Evolutionary conservation across 1,140 invertebrate species (phyloP), one percentile per base, ranked within the genome.

Genomic region (Heterodera carotae): DNA sequence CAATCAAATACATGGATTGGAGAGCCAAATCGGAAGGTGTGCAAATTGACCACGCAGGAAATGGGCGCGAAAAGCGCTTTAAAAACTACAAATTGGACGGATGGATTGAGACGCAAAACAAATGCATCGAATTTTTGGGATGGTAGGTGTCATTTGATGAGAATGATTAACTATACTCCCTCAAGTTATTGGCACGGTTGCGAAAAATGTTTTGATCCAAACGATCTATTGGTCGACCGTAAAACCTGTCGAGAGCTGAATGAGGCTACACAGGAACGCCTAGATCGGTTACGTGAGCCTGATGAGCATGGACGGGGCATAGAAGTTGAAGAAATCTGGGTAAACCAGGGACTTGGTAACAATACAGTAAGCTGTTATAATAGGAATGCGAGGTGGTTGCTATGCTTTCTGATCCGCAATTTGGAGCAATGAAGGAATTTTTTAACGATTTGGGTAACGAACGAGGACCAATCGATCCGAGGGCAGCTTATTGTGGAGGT

Each of bases 1-100:
- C 69, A 71, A 53, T 71, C 12, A 71, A 71, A 71, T 71, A 53
- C 10, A 8, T 71, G 39, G 53, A 71, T 12, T 71, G 69, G 69
- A n/a, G 53, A 22, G 39, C 69, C 29, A 59, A 71, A n/a, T 4
- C 22, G 33, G 39, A 71, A 1, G 27, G 36, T 25, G 10, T 62
- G 12, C 4, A 10, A 53, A 59, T 71, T 25, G 10, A 29, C 8
- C 39, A 43, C 25, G 69, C 69, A 15, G 39, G 53, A 12, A 71
- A 71, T 25, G 69, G 53, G n/a, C 33, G 68, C 8, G 68, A 69
- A 69, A 69, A 27, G 27, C 33, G 33, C n/a, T 10, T 62, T 10
- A 27, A 48, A 69, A 69, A 39, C 27, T 39, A 5, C 33, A 33
- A 43, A 31, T 12, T 69, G 8, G 68, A 69, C 43, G 68, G 68